A percentile compares a stretch with the other conserved stretches of the same genome.
Evolutionary conservation across 2,113 vertebrate species (phyloP).

Genomic region (Heterotilapia buettikoferi): DNA sequence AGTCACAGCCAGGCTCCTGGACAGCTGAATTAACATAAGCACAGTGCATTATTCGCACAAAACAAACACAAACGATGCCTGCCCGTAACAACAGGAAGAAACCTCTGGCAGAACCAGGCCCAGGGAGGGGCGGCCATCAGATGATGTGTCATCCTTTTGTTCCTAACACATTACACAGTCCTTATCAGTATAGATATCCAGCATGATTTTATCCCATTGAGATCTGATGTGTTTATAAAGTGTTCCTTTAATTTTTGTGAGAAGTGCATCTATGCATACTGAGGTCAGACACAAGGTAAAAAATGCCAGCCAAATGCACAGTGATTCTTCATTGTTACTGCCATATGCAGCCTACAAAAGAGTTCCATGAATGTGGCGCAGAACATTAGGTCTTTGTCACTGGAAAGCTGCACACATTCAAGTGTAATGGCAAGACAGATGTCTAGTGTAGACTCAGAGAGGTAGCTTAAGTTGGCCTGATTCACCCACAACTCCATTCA

Average conservation of each 20-base stretch:
- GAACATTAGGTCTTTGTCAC: background rate
- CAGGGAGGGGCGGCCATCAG: background rate
- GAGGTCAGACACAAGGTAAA: background rate
- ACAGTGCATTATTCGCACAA: too few relatives aligned
- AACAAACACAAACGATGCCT: too few relatives aligned
- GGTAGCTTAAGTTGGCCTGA: conserved; percentile 3
- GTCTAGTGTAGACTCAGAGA: background rate
- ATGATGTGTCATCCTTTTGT: background rate
- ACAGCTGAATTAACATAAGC: background rate
- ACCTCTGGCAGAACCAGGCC: background rate
- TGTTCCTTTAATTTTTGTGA: background rate
- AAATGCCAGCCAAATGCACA: background rate
- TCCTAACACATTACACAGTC: background rate
- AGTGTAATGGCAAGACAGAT: background rate
- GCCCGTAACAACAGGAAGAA: background rate
- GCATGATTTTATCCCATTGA: background rate
- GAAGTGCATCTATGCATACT: background rate
- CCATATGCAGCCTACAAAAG: background rate
- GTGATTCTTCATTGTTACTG: background rate
- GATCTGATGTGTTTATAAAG: background rate
- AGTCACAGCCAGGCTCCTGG: background rate
- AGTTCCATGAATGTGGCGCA: background rate
- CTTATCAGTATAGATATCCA: background rate
- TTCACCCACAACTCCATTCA: conserved; percentile 16
- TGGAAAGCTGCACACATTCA: conserved; percentile 10